Evolutionary conservation across 2,797 vertebrate species (phyloP).

Genomic region (Paramormyrops hopkinsi): DNA sequence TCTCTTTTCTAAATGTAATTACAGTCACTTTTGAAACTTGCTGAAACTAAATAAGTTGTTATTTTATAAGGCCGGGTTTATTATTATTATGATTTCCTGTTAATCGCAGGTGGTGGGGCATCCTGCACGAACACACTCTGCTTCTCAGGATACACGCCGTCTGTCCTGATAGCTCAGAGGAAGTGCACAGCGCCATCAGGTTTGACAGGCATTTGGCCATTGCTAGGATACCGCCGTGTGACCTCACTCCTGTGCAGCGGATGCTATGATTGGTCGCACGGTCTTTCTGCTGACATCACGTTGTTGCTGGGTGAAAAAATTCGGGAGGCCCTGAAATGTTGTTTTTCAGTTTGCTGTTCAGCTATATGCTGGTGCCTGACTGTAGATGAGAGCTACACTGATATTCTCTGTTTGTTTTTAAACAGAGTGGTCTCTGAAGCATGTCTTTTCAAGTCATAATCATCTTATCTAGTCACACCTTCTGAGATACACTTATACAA

Average conservation of each 20-base stretch:
- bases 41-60: neutral
- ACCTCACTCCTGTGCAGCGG: conserved; percentile 19
- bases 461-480: neutral
- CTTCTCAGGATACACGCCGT: conserved; percentile 9
- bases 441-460: neutral
- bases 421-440: neutral
- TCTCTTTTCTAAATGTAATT: neutral
- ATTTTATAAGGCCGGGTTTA: neutral
- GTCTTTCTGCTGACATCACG: conserved; percentile 49
- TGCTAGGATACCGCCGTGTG: conserved; percentile 28
- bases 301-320: conserved; percentile 56
- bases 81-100: neutral
- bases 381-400: neutral
- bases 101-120: neutral
- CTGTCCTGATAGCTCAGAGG: conserved; percentile 5
- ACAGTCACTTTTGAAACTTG: neutral
- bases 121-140: neutral
- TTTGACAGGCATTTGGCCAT: conserved; percentile 21
- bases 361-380: neutral
- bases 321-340: conserved; percentile 31
- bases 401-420: conserved; percentile 12
- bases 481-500: neutral
- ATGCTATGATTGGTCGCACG: conserved; percentile 45
- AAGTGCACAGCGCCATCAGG: conserved; percentile 20
- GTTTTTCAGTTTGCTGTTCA: conserved; percentile 26